Conservation (phyloP, 1,140 invertebrate genomes). For the Pseudomyrmex pallidus region DNA sequence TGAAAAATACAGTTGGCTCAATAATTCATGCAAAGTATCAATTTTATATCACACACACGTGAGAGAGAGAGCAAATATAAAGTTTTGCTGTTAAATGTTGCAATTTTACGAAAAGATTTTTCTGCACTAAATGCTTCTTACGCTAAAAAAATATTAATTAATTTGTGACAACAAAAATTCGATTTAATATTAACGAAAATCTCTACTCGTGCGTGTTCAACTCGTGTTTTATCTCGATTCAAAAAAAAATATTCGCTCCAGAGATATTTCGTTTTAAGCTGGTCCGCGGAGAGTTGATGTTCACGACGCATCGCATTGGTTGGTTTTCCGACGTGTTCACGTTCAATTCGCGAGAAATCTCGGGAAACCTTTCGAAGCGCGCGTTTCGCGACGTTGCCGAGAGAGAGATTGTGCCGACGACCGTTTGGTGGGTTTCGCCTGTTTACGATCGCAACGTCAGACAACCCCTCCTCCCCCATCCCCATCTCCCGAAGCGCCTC, state of each 20-base stretch:
- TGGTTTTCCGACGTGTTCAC: neutral
- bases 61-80: neutral
- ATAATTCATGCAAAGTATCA: neutral
- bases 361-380: neutral
- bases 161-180: too few species aligned
- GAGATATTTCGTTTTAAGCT: constrained; percentile 1
- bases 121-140: too few species aligned
- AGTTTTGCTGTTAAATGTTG: neutral
- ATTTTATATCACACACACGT: neutral
- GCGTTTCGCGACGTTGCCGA: too few species aligned
- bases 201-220: neutral
- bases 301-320: constrained; percentile 9
- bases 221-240: neutral
- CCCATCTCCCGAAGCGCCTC: neutral
- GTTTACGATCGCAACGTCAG: constrained; percentile 49
- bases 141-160: too few species aligned
- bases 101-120: too few species aligned
- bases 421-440: constrained; percentile 18
- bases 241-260: neutral
- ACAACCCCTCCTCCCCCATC: constrained; percentile 7
- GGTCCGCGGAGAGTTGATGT: neutral
- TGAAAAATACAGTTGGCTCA: neutral
- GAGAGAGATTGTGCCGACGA: constrained; percentile 27
- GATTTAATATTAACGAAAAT: neutral
- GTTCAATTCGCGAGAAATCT: constrained; percentile 34